Conservation (phyloP, 2,888 invertebrate species). For the Temnothorax rugatulus region DNA sequence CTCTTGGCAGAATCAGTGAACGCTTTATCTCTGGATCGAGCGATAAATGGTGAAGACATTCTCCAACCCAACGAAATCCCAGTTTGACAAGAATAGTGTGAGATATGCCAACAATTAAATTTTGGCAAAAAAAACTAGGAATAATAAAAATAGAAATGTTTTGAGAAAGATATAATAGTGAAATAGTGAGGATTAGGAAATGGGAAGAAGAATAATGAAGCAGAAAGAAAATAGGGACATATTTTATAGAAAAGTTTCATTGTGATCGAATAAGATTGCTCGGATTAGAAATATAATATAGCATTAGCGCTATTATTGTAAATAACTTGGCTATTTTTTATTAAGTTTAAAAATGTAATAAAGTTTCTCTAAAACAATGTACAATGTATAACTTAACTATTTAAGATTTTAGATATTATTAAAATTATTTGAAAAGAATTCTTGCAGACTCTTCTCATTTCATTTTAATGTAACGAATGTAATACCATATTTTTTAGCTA, state of each 20-base stretch:
- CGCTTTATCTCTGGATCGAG: neutral
- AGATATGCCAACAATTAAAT: neutral
- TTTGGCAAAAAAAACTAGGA: neutral
- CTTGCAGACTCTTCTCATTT: neutral
- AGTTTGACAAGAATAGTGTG: neutral
- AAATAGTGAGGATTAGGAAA: neutral
- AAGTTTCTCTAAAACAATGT: constrained; percentile 10
- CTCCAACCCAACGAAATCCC: neutral
- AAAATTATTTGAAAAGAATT: constrained; percentile 1
- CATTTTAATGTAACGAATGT: neutral
- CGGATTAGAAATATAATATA: neutral
- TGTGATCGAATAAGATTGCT: neutral
- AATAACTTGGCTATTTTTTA: constrained; percentile 18
- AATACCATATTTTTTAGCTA: neutral
- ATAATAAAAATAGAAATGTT: neutral
- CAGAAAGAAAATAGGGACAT: neutral
- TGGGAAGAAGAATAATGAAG: neutral
- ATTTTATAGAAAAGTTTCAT: neutral
- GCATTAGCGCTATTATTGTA: constrained; percentile 1
- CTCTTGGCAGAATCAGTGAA: neutral
- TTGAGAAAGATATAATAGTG: neutral
- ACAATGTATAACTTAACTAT: neutral
- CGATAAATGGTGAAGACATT: neutral
- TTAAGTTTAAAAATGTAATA: constrained; percentile 22
- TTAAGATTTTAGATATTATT: constrained; percentile 17